A percentile compares a stretch with the other conserved stretches of the same genome.
Evolutionary conservation across 2,113 vertebrate genomes (phyloP).

Genomic region (Sorex araneus): DNA sequence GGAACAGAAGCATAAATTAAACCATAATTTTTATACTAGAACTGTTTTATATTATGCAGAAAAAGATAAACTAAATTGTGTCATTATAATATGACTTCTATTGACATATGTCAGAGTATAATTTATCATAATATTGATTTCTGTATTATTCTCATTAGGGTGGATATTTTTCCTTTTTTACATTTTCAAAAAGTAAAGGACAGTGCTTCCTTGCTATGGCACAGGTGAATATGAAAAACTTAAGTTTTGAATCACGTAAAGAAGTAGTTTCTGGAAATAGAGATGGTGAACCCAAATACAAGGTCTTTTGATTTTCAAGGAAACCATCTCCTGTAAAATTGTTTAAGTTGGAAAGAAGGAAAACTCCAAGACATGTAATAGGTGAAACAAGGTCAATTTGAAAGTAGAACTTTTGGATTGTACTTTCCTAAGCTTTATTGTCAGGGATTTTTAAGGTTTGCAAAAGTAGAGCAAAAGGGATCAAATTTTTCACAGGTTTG

Average conservation of each 20-base stretch:
- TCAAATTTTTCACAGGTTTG: neutral
- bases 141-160: neutral
- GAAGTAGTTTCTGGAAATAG: neutral
- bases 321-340: neutral
- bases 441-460: neutral
- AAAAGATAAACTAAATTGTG: constrained; percentile 43
- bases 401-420: neutral
- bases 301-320: constrained; percentile 20
- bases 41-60: neutral
- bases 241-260: neutral
- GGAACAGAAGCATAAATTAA: constrained; percentile 27
- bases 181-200: neutral
- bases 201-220: neutral
- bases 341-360: neutral
- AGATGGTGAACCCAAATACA: neutral
- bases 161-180: neutral
- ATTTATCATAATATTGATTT: constrained; percentile 50
- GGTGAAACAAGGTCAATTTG: neutral
- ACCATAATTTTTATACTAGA: constrained; percentile 9
- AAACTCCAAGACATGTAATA: constrained; percentile 24
- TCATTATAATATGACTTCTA: constrained; percentile 34
- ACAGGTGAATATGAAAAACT: neutral
- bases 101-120: neutral
- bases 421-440: constrained; percentile 11
- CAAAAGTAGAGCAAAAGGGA: neutral